phyloP scores from a whole-genome alignment of 1,140 invertebrate genomes.

The Drosophila pandora region DNA sequence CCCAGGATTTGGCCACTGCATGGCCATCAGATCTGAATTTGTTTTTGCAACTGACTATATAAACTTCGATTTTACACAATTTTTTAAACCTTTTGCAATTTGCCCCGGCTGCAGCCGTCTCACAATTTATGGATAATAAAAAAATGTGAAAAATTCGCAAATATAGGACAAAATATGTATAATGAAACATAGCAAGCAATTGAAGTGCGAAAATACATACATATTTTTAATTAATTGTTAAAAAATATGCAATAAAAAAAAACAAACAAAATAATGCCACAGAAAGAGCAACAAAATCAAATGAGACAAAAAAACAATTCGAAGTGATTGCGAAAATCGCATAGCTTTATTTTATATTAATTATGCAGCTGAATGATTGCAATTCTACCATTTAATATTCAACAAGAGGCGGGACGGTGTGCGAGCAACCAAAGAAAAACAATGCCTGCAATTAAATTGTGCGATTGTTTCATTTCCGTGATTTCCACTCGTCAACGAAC shows the following conservation, averaged over 20 bases:
- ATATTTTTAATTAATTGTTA: conserved; percentile 78
- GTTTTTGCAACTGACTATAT: conserved; percentile 44
- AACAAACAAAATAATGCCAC: neutral
- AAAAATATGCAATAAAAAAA: conserved; percentile 40
- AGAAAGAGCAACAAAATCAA: conserved; percentile 5
- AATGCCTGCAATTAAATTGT: conserved; percentile 44
- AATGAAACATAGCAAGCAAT: conserved; percentile 32
- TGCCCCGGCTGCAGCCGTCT: conserved; percentile 26
- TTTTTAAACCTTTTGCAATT: conserved; percentile 37
- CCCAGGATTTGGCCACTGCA: conserved; percentile 20
- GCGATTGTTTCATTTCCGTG: conserved; percentile 37
- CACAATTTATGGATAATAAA: conserved; percentile 50
- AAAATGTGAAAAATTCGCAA: conserved; percentile 3
- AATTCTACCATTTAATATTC: conserved; percentile 61
- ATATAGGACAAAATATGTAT: conserved; percentile 7
- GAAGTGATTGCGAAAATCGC: conserved; percentile 68
- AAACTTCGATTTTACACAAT: conserved; percentile 38
- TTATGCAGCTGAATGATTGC: conserved; percentile 77
- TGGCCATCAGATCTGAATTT: conserved; percentile 8
- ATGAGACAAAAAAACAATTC: conserved; percentile 45
- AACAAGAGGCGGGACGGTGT: conserved; percentile 2
- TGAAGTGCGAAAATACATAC: conserved; percentile 56
- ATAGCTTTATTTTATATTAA: conserved; percentile 79
- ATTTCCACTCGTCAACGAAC: conserved; percentile 28
- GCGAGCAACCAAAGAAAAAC: conserved; percentile 29